Base-by-base conservation (phyloP, 2,797 vertebrate species). In the Manis crassicaudata region DNA sequence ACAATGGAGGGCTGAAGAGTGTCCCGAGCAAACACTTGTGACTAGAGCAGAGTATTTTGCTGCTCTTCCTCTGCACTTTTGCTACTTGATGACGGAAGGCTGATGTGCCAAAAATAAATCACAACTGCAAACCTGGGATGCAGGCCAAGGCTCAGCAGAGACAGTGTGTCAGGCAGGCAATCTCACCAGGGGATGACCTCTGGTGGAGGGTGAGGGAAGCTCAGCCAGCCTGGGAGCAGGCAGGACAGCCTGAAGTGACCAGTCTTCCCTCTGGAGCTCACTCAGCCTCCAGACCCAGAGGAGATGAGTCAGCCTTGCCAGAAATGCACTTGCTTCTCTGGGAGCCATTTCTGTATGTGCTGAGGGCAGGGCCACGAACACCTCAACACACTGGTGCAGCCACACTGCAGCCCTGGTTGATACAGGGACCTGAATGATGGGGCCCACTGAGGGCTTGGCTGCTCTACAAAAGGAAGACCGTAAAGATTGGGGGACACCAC, bases 21-120 rank as follows among this genome's bases (percentile, higher is more conserved):
- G 32, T 75, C 85, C 85, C 0, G 2, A 73, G 91, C 54, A 68
- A 70, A 90, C 52, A 79, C 87, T 90, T 20, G 86, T 1, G 43
- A 21, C 40, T 8, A 4, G 46, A 63, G 83, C 32, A 54, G 67
- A 29, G 9, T 77, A 76, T 83, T 88, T 89, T 82, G 68, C 73
- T 90, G 82, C 54, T 95, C 50, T 67, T 88, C 84, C 93, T 96
- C 73, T 5, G 60, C 81, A 83, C 70, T 95, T 46, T 87, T 92
- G 96, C 92, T 92, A n/a, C 79, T 96, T 95, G 90, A 87, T 94
- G 93, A 96, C 92, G n/a, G n/a, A 92, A 92, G 81, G 20, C 87
- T 80, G 72, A 81, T 1, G 17, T 70, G 65, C 97, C 96, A 90
- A 96, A 97, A 98, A 98, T 98, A 98, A 97, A 97, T 46, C 77